Conservation (phyloP, 2,797 vertebrate genomes). For the Acipenser oxyrinchus region DNA sequence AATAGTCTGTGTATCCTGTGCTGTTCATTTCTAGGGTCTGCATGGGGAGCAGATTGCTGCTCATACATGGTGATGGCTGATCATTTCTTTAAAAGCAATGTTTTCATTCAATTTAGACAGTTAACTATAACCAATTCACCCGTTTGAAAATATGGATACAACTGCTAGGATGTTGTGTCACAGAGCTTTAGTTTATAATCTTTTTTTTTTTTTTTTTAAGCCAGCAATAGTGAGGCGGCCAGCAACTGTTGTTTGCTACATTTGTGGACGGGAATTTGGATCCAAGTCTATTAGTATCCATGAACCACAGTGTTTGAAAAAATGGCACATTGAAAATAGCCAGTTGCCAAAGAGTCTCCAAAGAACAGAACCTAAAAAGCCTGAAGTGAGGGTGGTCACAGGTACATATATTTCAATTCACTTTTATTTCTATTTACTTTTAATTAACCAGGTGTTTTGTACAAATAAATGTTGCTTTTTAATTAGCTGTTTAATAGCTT, state of each 20-base stretch:
- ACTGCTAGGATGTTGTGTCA: not conserved
- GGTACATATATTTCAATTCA: slow-evolving; percentile 38
- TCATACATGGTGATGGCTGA: too few species aligned
- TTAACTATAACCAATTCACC: too few species aligned
- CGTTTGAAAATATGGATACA: too few species aligned
- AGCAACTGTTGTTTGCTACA: slow-evolving; percentile 52
- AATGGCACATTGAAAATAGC: slow-evolving; percentile 59
- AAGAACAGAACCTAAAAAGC: slow-evolving; percentile 51
- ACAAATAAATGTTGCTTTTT: too few species aligned
- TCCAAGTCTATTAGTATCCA: slow-evolving; percentile 61
- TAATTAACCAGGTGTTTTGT: too few species aligned
- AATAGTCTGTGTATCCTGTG: too few species aligned
- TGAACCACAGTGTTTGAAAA: slow-evolving; percentile 64
- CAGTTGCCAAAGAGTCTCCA: slow-evolving; percentile 48
- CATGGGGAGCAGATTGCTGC: too few species aligned
- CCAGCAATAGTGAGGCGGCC: slow-evolving; percentile 37
- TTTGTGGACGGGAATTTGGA: slow-evolving; percentile 59
- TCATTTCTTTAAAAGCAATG: too few species aligned
- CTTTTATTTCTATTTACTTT: too few species aligned
- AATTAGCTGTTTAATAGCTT: too few species aligned
- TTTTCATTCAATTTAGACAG: too few species aligned
- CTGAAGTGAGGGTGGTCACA: slow-evolving; percentile 36
- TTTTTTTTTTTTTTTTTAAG: slow-evolving; percentile 28
- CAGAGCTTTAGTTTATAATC: not conserved
- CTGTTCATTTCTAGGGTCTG: too few species aligned